Percentiles rank a stretch among this genome's conserved stretches.
These are phyloP conservation scores for Gymnoscopelus microlampas DNA, from an alignment of 2,797 vertebrate genomes.

Conservation along the genomic window DNA sequence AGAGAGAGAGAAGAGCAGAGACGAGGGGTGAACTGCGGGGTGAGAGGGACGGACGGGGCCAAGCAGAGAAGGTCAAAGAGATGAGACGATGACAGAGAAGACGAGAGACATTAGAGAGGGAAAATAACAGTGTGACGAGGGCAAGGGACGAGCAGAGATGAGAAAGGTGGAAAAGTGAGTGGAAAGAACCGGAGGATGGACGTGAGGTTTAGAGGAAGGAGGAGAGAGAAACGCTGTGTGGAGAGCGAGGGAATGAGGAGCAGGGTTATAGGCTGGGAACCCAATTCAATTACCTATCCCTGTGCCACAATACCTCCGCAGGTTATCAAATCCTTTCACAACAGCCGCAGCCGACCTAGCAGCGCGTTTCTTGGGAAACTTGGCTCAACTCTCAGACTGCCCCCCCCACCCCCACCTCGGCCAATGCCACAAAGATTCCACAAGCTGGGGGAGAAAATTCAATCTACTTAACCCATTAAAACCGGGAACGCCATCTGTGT, in stretches of 20 bases:
- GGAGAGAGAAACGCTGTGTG: constrained; percentile 28
- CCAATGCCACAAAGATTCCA: constrained; percentile 43
- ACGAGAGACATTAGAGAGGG: constrained; percentile 7
- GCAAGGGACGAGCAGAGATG: constrained; percentile 27
- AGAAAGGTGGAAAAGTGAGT: constrained; percentile 52
- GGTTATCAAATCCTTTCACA: constrained; percentile 61
- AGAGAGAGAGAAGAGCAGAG: constrained; percentile 23
- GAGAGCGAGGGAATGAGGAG: neutral
- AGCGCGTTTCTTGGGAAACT: constrained; percentile 68
- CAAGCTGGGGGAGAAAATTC: constrained; percentile 62
- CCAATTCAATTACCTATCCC: constrained; percentile 44
- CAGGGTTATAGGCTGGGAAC: constrained; percentile 8
- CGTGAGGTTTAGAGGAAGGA: neutral
- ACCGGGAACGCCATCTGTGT: too few relatives aligned
- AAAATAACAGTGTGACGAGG: constrained; percentile 42
- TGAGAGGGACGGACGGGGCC: too few relatives aligned
- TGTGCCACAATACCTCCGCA: constrained; percentile 60
- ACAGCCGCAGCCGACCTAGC: constrained; percentile 31
- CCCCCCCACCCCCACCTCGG: neutral
- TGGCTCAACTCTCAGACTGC: constrained; percentile 27
- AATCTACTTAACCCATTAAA: constrained; percentile 29
- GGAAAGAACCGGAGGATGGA: too few relatives aligned
- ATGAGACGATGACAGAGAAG: constrained; percentile 13
- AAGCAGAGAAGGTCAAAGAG: constrained; percentile 6
- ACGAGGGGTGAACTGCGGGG: neutral